A percentile compares a stretch with the other conserved stretches of the same genome.
Evolutionary conservation across 1,140 invertebrate genomes (phyloP).

Genomic region (Aporrectodea caliginosa): DNA sequence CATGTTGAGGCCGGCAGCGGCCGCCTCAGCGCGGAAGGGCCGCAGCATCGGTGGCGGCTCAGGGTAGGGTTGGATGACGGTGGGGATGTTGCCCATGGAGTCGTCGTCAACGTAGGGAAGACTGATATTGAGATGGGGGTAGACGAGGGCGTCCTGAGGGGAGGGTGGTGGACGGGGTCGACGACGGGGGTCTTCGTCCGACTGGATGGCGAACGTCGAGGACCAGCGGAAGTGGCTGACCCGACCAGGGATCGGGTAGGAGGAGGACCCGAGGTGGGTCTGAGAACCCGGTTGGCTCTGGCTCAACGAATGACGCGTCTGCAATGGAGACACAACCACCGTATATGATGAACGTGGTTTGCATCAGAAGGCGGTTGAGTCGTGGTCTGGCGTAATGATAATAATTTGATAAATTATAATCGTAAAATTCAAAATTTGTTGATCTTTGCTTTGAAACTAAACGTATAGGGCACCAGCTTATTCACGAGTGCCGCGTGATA

Average conservation of each 20-base stretch:
- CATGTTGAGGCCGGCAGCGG: too few species aligned
- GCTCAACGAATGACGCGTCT: too few species aligned
- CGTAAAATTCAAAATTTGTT: too few species aligned
- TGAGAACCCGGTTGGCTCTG: background rate
- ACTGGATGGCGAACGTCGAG: background rate
- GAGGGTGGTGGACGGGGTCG: background rate
- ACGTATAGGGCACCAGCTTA: too few species aligned
- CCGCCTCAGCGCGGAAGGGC: background rate
- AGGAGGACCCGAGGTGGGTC: background rate
- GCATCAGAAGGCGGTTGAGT: too few species aligned
- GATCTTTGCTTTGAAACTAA: too few species aligned
- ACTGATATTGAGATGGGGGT: background rate
- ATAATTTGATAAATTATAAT: too few species aligned
- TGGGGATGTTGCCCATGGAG: background rate
- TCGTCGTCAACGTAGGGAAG: background rate
- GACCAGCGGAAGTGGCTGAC: background rate
- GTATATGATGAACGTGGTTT: too few species aligned
- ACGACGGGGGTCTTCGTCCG: background rate
- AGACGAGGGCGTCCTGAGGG: background rate
- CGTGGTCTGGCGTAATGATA: too few species aligned
- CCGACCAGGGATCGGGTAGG: background rate
- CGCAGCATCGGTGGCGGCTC: background rate
- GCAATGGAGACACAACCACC: too few species aligned
- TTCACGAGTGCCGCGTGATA: background rate
- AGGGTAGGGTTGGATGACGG: background rate